These are phyloP conservation scores for Exocentrus adspersus DNA, from an alignment of 2,888 invertebrate species.

Conservation along the genomic window DNA sequence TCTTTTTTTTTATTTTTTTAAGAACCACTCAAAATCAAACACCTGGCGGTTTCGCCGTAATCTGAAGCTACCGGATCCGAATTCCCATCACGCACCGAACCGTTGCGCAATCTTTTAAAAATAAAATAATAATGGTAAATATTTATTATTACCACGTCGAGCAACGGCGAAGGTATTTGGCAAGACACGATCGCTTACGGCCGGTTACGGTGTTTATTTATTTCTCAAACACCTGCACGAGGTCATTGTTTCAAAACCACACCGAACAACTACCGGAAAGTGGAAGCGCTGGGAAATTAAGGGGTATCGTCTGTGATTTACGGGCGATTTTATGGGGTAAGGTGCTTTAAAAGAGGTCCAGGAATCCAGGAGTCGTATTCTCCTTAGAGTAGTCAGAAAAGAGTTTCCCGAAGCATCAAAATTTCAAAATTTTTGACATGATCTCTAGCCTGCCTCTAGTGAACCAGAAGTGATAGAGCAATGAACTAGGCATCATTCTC, in stretches of 20 bases:
- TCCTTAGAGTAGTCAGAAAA: too few species aligned
- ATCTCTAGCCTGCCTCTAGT: too few species aligned
- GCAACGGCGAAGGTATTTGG: slow-evolving; percentile 15
- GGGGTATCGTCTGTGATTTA: slow-evolving; percentile 9
- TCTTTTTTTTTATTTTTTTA: neutral
- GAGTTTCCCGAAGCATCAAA: too few species aligned
- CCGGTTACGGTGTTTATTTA: slow-evolving; percentile 5
- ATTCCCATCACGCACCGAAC: too few species aligned
- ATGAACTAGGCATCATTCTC: too few species aligned
- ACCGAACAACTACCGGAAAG: slow-evolving; percentile 14
- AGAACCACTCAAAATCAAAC: too few species aligned
- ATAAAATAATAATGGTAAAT: slow-evolving; percentile 11
- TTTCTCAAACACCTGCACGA: slow-evolving; percentile 22
- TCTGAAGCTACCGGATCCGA: neutral
- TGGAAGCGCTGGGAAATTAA: slow-evolving; percentile 12
- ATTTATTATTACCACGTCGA: too few species aligned
- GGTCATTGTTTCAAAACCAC: slow-evolving; percentile 15
- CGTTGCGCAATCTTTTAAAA: neutral
- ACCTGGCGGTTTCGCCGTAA: neutral
- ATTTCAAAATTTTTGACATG: too few species aligned
- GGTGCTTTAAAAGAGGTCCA: too few species aligned
- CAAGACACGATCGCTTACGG: slow-evolving; percentile 7
- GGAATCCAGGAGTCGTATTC: too few species aligned
- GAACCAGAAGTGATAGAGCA: too few species aligned
- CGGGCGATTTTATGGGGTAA: neutral